A percentile compares a stretch with the other conserved stretches of the same genome.
Conservation (phyloP, 2,113 vertebrate genomes). For the Polyodon spathula region DNA sequence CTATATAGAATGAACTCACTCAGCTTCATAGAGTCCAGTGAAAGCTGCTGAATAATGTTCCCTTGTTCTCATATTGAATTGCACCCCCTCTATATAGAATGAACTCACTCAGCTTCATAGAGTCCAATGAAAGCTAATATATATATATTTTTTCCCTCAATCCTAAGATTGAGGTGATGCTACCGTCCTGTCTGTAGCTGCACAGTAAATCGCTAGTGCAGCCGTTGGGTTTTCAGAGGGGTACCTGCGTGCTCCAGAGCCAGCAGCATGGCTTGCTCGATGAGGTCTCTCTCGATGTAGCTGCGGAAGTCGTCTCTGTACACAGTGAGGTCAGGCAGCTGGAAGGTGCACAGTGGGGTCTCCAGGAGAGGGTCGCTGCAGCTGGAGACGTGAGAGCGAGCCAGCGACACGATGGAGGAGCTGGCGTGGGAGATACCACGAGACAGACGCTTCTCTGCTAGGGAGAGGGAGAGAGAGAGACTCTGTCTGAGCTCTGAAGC, state of each 20-base stretch:
- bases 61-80: no score
- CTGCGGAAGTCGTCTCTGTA: conserved; percentile 86
- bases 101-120: no score
- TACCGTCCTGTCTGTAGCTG: no score
- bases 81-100: no score
- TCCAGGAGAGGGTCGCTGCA: conserved; percentile 73
- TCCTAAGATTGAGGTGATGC: no score
- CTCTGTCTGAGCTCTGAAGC: no score
- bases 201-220: no score
- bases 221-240: conserved; percentile 13
- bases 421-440: conserved; percentile 90
- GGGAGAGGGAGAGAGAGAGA: background rate
- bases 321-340: conserved; percentile 87
- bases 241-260: conserved; percentile 90
- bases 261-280: conserved; percentile 95
- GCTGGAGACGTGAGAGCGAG: conserved; percentile 84
- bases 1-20: no score
- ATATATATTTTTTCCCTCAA: no score
- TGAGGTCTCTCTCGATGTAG: conserved; percentile 92
- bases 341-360: conserved; percentile 92
- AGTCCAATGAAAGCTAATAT: no score
- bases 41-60: no score
- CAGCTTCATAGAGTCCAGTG: no score
- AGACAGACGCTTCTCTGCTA: conserved; percentile 79
- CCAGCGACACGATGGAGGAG: conserved; percentile 86